Conservation (phyloP, 1,140 invertebrate species). For the Cherax quadricarinatus region DNA sequence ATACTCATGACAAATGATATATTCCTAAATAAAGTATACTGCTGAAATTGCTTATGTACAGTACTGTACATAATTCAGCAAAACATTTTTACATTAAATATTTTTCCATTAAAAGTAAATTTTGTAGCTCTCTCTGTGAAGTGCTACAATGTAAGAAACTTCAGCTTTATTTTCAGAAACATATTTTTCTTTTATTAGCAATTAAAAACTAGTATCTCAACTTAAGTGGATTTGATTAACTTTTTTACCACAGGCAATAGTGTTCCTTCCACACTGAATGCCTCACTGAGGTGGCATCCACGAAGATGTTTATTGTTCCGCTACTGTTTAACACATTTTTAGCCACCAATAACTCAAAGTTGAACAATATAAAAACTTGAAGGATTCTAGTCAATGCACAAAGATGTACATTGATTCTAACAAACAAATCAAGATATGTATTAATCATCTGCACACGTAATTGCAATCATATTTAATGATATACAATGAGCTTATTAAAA, state of each 20-base stretch:
- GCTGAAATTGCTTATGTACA: too few species aligned
- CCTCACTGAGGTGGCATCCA: background rate
- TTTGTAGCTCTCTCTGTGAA: too few species aligned
- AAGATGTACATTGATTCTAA: background rate
- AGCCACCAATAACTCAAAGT: background rate
- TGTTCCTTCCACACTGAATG: background rate
- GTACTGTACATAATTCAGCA: too few species aligned
- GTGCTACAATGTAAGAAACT: too few species aligned
- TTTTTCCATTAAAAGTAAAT: too few species aligned
- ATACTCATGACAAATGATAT: too few species aligned
- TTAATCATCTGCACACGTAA: background rate
- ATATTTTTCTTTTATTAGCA: too few species aligned
- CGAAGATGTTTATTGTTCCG: background rate
- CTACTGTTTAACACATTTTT: background rate
- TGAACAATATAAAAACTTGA: background rate
- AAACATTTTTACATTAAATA: too few species aligned
- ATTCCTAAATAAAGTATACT: too few species aligned
- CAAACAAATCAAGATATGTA: background rate
- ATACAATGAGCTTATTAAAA: slow-evolving; percentile 1
- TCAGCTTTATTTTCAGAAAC: too few species aligned
- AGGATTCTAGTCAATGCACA: background rate
- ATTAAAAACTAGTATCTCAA: too few species aligned
- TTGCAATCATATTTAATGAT: background rate
- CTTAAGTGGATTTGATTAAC: background rate
- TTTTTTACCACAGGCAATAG: background rate